phyloP scores from a whole-genome alignment of 2,888 invertebrate genomes.

The Balanococcus diminutus region DNA sequence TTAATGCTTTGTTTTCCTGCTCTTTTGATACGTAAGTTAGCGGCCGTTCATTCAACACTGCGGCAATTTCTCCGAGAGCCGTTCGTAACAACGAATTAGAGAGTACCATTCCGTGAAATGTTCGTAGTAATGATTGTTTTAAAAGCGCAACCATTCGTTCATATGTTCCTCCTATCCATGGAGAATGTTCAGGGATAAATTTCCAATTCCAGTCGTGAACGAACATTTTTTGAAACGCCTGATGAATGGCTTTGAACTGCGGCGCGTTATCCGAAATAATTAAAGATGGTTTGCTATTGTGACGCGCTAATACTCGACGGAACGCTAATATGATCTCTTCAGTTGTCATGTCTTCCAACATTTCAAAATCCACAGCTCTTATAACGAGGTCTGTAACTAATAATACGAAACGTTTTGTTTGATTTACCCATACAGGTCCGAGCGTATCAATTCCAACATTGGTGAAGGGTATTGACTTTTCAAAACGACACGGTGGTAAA shows the following conservation, averaged over 20 bases:
- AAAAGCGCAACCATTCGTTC: neutral
- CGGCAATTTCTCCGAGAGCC: neutral
- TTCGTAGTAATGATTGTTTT: neutral
- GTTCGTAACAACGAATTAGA: neutral
- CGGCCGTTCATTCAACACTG: neutral
- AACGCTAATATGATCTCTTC: neutral
- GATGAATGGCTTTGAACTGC: neutral
- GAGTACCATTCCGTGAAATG: neutral
- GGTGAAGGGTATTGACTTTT: neutral
- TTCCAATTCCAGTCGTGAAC: neutral
- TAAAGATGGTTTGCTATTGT: neutral
- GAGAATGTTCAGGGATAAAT: neutral
- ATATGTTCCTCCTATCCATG: neutral
- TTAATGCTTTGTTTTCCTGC: neutral
- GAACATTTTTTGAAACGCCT: neutral
- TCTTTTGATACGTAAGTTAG: neutral
- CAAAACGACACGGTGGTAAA: neutral
- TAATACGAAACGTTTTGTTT: neutral
- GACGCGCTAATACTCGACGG: neutral
- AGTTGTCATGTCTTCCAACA: neutral
- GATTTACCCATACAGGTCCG: neutral
- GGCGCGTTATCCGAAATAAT: neutral
- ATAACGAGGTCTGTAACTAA: neutral
- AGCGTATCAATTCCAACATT: neutral
- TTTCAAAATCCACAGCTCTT: neutral